Evolutionary conservation across 2,113 vertebrate genomes (phyloP).

Genomic region (Ceuthmochares aereus): DNA sequence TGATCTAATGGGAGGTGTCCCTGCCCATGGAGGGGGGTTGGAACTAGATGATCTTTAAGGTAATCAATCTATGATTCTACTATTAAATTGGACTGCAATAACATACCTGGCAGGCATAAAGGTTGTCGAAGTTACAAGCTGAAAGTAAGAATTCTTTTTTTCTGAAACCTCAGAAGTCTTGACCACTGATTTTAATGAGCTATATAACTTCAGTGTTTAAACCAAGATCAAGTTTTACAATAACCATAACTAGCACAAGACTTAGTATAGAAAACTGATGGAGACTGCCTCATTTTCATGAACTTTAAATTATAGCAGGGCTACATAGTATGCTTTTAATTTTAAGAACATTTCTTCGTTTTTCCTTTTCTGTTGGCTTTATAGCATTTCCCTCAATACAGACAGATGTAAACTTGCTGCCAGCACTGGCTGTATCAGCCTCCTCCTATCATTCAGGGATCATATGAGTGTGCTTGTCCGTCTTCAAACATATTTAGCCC

Average conservation of each 20-base stretch:
- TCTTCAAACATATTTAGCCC: neutral
- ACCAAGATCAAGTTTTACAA: neutral
- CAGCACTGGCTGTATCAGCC: neutral
- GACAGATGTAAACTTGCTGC: neutral
- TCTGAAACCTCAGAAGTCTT: neutral
- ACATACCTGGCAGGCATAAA: neutral
- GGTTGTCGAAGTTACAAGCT: neutral
- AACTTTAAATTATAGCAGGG: neutral
- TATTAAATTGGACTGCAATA: neutral
- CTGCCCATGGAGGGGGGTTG: too few relatives aligned
- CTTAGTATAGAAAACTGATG: neutral
- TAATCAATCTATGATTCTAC: too few relatives aligned
- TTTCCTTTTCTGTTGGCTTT: neutral
- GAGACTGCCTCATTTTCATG: neutral
- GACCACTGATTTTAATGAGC: constrained; percentile 4
- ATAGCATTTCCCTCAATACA: neutral
- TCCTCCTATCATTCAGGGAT: neutral
- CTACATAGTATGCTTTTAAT: neutral
- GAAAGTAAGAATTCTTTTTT: neutral
- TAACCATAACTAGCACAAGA: neutral
- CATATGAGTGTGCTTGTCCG: neutral
- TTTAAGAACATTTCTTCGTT: neutral
- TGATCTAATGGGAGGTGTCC: too few relatives aligned
- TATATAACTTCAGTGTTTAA: neutral
- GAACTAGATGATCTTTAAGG: too few relatives aligned